These are phyloP conservation scores for Hirtodrosophila trivittata DNA, from an alignment of 2,888 invertebrate species.

Conservation along the genomic window DNA sequence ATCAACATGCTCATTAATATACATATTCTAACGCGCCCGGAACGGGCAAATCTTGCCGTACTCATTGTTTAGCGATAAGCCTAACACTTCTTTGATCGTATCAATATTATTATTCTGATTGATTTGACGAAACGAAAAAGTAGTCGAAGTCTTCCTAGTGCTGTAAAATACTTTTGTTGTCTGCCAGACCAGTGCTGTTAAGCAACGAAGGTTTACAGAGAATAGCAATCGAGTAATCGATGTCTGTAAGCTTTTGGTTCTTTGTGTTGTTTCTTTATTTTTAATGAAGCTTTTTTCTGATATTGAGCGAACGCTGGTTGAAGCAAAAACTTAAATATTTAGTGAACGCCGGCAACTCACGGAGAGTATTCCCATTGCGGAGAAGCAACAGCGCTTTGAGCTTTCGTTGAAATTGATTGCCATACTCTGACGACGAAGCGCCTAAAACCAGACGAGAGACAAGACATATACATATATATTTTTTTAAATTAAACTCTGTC, in stretches of 20 bases:
- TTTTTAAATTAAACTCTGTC: constrained; percentile 9
- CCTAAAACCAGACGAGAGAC: constrained; percentile 35
- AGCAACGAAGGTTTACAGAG: neutral
- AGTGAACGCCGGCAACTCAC: constrained; percentile 48
- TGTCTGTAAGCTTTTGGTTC: constrained; percentile 23
- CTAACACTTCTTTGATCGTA: too few species aligned
- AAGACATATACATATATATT: constrained; percentile 11
- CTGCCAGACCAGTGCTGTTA: constrained; percentile 21
- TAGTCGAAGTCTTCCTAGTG: constrained; percentile 47
- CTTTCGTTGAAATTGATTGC: constrained; percentile 35
- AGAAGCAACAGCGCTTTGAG: constrained; percentile 20
- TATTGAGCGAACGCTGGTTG: constrained; percentile 18
- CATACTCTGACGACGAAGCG: constrained; percentile 27
- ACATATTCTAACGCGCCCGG: constrained; percentile 86
- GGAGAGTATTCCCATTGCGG: constrained; percentile 22
- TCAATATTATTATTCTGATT: constrained; percentile 37
- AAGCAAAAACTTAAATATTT: constrained; percentile 21
- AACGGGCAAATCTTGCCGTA: constrained; percentile 85
- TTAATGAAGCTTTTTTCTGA: constrained; percentile 21
- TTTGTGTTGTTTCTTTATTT: constrained; percentile 11
- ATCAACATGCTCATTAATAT: constrained; percentile 85
- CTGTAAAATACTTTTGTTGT: constrained; percentile 50
- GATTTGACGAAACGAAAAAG: constrained; percentile 31
- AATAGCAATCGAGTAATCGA: constrained; percentile 18
- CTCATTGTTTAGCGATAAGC: constrained; percentile 64